Conservation (phyloP, 2,113 vertebrate genomes). For the Poeciliopsis retropinna region DNA sequence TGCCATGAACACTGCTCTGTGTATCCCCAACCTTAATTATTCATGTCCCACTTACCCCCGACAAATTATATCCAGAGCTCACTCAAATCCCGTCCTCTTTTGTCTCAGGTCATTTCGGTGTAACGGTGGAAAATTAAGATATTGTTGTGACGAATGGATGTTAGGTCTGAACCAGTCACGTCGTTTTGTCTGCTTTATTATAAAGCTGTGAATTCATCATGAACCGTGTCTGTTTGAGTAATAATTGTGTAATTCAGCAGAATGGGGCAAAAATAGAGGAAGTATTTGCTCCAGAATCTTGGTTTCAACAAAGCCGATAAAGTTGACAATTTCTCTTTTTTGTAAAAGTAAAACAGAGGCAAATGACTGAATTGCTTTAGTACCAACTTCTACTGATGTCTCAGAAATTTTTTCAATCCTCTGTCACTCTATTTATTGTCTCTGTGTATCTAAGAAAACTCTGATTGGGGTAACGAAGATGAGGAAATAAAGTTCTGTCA, state of each 20-base stretch:
- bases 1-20: conserved; percentile 76
- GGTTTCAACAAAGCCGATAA: background rate
- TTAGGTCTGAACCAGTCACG: conserved; percentile 27
- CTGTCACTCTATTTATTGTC: no score
- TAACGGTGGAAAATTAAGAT: background rate
- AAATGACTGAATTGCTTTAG: background rate
- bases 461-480: no score
- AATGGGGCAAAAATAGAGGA: background rate
- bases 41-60: conserved; percentile 76
- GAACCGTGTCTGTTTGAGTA: conserved; percentile 1
- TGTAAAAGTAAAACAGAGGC: background rate
- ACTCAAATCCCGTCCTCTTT: conserved; percentile 39
- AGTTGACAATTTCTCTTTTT: background rate
- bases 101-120: conserved; percentile 45
- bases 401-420: background rate
- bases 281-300: background rate
- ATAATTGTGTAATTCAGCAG: background rate
- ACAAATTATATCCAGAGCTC: conserved; percentile 75
- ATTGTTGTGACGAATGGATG: conserved; percentile 28
- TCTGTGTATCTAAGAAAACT: no score
- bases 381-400: background rate
- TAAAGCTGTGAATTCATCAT: conserved; percentile 28
- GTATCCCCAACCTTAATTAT: conserved; percentile 78
- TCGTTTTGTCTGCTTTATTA: conserved; percentile 29
- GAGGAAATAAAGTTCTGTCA: no score